Evolutionary conservation across 2,888 invertebrate species (phyloP).

Genomic region (Trissolcus brochymenae): DNA sequence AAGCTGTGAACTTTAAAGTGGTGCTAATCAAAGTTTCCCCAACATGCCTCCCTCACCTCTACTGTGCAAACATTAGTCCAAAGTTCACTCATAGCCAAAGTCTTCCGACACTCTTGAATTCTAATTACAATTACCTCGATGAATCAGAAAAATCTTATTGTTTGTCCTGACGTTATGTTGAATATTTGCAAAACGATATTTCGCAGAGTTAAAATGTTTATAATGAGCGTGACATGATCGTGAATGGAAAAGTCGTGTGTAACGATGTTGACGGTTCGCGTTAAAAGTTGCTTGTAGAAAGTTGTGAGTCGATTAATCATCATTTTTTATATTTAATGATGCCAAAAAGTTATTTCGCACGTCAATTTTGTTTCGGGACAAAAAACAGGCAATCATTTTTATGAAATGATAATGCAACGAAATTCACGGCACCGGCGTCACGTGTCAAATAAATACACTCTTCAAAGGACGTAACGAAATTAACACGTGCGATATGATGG

Average conservation of each 20-base stretch:
- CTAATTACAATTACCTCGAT: constrained; percentile 25
- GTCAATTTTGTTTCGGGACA: too few species aligned
- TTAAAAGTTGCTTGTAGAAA: neutral
- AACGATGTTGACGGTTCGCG: neutral
- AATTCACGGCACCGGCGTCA: constrained; percentile 26
- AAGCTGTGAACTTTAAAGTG: constrained; percentile 26
- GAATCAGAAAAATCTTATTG: constrained; percentile 1
- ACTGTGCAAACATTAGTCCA: constrained; percentile 18
- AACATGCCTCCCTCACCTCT: constrained; percentile 5
- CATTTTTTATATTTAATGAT: too few species aligned
- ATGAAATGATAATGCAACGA: constrained; percentile 17
- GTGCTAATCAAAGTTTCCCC: constrained; percentile 31
- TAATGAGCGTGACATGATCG: too few species aligned
- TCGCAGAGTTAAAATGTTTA: too few species aligned
- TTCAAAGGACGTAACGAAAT: constrained; percentile 42
- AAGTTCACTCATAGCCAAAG: constrained; percentile 18
- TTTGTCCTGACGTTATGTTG: neutral
- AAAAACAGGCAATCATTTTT: neutral
- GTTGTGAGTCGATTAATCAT: too few species aligned
- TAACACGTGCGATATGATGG: constrained; percentile 34
- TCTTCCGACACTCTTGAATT: constrained; percentile 7
- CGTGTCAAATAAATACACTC: constrained; percentile 47
- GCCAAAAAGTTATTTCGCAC: too few species aligned
- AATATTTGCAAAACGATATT: neutral
- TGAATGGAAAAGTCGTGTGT: too few species aligned